These are phyloP conservation scores for Chionis minor DNA, from an alignment of 2,113 vertebrate species.

Conservation along the genomic window DNA sequence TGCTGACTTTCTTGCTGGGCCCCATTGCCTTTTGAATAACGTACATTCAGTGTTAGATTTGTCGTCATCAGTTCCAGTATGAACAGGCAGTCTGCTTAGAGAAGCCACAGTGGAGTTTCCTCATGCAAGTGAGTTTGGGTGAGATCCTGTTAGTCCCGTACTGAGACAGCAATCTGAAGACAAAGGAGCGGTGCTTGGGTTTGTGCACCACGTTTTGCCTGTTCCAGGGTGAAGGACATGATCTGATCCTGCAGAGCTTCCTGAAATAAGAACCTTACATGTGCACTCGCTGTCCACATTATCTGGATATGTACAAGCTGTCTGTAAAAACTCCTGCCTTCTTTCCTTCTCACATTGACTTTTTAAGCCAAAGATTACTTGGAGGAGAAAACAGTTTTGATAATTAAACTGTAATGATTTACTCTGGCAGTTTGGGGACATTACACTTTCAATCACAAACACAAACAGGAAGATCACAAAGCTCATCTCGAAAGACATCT, in stretches of 20 bases:
- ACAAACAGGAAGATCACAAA: constrained; percentile 42
- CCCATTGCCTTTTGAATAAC: not conserved
- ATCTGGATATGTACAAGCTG: not conserved
- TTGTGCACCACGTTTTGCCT: not conserved
- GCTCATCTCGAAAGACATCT: constrained; percentile 37
- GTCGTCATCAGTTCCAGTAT: not conserved
- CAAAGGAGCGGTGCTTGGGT: not conserved
- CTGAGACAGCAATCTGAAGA: not conserved
- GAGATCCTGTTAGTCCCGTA: not conserved
- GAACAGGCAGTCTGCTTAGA: not conserved
- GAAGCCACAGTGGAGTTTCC: not conserved
- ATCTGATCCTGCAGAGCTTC: not conserved
- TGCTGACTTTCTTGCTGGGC: not conserved
- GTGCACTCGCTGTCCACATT: not conserved
- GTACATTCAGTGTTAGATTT: not conserved
- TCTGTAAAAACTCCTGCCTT: not conserved
- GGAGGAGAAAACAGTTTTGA: not conserved
- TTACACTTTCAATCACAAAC: constrained; percentile 43
- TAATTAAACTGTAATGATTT: not conserved
- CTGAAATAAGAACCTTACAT: not conserved
- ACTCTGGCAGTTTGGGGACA: constrained; percentile 25
- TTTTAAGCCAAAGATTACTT: not conserved
- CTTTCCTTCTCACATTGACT: not conserved
- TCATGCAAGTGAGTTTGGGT: not conserved
- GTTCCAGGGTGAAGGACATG: not conserved